These are phyloP conservation scores for Electrophaes corylata DNA, from an alignment of 2,888 invertebrate genomes.

Conservation along the genomic window DNA sequence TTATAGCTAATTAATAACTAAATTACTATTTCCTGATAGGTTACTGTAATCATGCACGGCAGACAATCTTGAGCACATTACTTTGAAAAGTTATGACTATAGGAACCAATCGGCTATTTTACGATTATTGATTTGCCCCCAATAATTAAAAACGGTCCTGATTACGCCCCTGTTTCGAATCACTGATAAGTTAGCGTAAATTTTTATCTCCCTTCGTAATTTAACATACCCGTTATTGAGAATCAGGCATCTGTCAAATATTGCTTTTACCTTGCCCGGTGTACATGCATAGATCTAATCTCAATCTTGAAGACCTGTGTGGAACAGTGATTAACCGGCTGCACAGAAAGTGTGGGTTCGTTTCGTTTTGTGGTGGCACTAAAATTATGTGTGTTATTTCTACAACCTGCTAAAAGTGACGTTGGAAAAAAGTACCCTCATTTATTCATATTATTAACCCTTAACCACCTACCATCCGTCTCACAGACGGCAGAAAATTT, in stretches of 20 bases:
- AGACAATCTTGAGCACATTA: no score
- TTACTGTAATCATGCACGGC: no score
- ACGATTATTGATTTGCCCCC: no score
- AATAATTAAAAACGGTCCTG: slow-evolving; percentile 12
- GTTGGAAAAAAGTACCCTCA: no score
- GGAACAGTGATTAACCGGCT: not conserved
- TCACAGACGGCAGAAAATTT: no score
- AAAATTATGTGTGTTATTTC: not conserved
- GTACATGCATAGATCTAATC: slow-evolving; percentile 18
- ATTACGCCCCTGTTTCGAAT: slow-evolving; percentile 22
- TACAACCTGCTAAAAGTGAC: no score
- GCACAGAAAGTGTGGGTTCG: not conserved
- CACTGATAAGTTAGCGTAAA: slow-evolving; percentile 46
- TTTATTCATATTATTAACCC: no score
- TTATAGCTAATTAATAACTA: no score
- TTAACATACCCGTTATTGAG: slow-evolving; percentile 35
- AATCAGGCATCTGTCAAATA: slow-evolving; percentile 43
- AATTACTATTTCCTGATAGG: no score
- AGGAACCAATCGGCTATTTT: no score
- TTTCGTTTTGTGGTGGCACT: not conserved
- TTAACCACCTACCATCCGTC: no score
- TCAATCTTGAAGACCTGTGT: not conserved
- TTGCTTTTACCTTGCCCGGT: slow-evolving; percentile 32
- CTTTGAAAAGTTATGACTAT: no score
- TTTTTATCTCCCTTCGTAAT: slow-evolving; percentile 46